Conservation (phyloP, 2,797 vertebrate genomes). For the Halcyon chelicuti region DNA sequence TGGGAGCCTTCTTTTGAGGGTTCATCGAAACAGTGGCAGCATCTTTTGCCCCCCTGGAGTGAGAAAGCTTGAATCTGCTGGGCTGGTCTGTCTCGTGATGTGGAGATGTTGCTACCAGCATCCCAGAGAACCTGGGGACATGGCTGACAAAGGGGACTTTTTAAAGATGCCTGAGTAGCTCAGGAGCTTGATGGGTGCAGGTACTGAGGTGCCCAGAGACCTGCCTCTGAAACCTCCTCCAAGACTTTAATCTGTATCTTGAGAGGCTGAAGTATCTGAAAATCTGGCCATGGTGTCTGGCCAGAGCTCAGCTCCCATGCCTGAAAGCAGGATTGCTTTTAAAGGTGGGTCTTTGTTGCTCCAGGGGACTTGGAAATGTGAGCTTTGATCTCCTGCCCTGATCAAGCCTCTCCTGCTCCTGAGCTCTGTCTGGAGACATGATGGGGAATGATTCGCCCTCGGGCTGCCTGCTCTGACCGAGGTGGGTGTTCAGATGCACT, state of each 20-base stretch:
- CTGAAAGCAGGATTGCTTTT: background rate
- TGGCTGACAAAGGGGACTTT: background rate
- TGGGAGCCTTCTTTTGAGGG: background rate
- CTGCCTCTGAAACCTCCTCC: background rate
- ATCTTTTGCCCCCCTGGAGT: background rate
- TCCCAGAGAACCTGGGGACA: background rate
- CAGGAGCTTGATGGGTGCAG: background rate
- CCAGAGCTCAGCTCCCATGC: background rate
- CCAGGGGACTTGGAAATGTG: background rate
- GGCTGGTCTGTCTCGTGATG: accelerated
- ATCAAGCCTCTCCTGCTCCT: background rate
- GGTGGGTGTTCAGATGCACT: background rate
- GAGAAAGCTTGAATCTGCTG: background rate
- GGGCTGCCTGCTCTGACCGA: background rate
- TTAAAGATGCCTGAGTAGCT: background rate
- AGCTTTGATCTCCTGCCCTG: background rate
- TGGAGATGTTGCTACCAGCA: background rate
- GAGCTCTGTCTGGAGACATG: background rate
- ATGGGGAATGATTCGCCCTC: background rate
- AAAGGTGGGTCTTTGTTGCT: background rate
- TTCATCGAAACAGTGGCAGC: background rate
- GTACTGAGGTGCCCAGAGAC: background rate
- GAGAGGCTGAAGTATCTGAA: background rate
- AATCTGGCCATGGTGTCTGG: background rate
- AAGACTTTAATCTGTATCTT: background rate